phyloP scores from a whole-genome alignment of 64 coral and sea anemone genomes.

The Orbicella faveolata region DNA sequence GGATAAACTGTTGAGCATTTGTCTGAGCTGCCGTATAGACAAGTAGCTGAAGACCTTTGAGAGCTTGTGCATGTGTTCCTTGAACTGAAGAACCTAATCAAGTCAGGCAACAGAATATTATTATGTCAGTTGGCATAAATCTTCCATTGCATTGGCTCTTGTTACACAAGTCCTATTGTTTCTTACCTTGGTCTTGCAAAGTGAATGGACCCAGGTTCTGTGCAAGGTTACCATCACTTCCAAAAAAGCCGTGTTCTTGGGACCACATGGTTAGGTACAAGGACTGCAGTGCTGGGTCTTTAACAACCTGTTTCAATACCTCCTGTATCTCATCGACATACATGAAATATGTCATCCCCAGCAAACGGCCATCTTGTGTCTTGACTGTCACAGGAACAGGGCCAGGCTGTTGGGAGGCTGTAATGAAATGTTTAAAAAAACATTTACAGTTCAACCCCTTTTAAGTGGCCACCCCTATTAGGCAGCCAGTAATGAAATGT shows the following conservation, averaged over 20 bases:
- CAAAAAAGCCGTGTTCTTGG: constrained; percentile 4
- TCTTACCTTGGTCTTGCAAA: neutral
- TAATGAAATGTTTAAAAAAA: neutral
- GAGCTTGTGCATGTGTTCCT: neutral
- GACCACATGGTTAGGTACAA: neutral
- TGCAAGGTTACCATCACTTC: neutral
- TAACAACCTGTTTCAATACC: neutral
- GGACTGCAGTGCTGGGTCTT: neutral
- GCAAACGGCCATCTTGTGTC: neutral
- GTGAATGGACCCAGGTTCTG: neutral
- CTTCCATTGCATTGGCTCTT: too few species aligned
- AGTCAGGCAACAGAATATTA: neutral
- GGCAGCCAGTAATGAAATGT: neutral
- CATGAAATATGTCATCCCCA: neutral
- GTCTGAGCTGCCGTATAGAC: constrained; percentile 14
- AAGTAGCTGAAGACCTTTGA: constrained; percentile 6
- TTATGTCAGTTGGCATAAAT: too few species aligned
- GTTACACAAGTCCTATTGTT: neutral
- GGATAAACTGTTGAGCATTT: neutral
- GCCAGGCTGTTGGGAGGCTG: constrained; percentile 7
- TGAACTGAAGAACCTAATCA: neutral
- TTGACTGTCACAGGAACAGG: neutral
- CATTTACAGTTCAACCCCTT: neutral
- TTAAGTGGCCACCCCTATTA: too few species aligned
- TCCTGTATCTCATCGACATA: constrained; percentile 17